phyloP scores from a whole-genome alignment of 2,888 invertebrate species.

The Eurytoma californica region DNA sequence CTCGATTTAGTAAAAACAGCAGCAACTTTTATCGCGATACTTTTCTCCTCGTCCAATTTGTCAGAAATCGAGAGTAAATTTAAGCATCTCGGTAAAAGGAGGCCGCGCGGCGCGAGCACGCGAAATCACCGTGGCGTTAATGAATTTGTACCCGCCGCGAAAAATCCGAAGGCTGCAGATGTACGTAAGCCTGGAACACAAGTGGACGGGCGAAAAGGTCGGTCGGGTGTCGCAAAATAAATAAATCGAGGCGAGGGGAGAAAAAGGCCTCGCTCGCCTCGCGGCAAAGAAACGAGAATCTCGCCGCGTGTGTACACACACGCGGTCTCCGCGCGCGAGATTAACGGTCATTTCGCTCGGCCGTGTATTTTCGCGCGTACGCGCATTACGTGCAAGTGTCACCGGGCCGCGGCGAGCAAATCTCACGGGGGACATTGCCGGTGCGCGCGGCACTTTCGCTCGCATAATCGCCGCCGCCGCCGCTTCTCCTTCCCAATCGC shows the following conservation, averaged over 20 bases:
- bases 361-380: constrained; percentile 31
- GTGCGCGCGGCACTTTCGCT: constrained; percentile 24
- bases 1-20: too few relatives aligned
- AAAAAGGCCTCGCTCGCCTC: neutral
- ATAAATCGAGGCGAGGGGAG: constrained; percentile 25
- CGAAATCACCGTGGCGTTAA: neutral
- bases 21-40: too few relatives aligned
- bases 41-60: too few relatives aligned
- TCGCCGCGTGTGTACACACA: constrained; percentile 1
- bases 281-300: constrained; percentile 15
- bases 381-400: constrained; percentile 29
- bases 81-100: neutral
- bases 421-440: neutral
- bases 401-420: constrained; percentile 19
- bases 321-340: constrained; percentile 5
- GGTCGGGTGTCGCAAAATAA: constrained; percentile 11
- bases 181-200: neutral
- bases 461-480: constrained; percentile 13
- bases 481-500: constrained; percentile 49
- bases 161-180: constrained; percentile 32
- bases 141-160: constrained; percentile 28
- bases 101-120: neutral
- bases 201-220: constrained; percentile 6
- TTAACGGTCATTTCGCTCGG: constrained; percentile 43
- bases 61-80: neutral